These are phyloP conservation scores for Porites lobata DNA, from an alignment of 92 coral and sea anemone genomes.

Conservation along the genomic window DNA sequence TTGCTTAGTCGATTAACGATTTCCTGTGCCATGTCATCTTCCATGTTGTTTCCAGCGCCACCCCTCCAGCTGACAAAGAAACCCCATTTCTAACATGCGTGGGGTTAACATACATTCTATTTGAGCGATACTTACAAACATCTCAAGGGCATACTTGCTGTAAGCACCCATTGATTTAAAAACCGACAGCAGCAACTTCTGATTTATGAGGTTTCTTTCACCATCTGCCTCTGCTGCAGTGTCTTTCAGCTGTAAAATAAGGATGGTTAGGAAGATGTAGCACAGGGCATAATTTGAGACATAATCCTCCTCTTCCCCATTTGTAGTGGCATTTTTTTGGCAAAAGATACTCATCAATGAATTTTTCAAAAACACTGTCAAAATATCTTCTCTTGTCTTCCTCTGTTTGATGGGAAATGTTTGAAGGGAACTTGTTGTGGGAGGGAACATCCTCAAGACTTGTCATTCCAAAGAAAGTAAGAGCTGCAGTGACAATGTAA, in stretches of 20 bases:
- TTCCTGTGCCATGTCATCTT: slow-evolving; percentile 67
- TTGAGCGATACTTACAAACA: slow-evolving; percentile 81
- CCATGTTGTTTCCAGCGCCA: slow-evolving; percentile 73
- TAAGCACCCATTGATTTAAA: too few species aligned
- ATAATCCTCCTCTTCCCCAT: slow-evolving; percentile 56
- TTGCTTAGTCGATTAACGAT: slow-evolving; percentile 52
- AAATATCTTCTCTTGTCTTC: slow-evolving; percentile 40
- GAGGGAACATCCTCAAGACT: slow-evolving; percentile 53
- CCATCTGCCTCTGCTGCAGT: slow-evolving; percentile 79
- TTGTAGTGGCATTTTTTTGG: slow-evolving; percentile 36
- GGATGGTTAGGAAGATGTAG: slow-evolving; percentile 74
- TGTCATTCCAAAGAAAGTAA: slow-evolving; percentile 74
- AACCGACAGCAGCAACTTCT: too few species aligned
- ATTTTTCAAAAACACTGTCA: slow-evolving; percentile 33
- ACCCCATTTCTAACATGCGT: slow-evolving; percentile 74
- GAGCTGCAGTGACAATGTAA: slow-evolving; percentile 69
- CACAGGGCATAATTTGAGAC: slow-evolving; percentile 76
- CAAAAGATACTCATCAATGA: slow-evolving; percentile 34
- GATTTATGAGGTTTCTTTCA: slow-evolving; percentile 70
- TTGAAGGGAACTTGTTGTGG: slow-evolving; percentile 21
- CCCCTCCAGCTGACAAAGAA: slow-evolving; percentile 82
- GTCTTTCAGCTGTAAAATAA: slow-evolving; percentile 23
- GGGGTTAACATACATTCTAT: slow-evolving; percentile 68
- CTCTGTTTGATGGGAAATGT: slow-evolving; percentile 14
- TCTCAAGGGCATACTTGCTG: slow-evolving; percentile 75